Evolutionary conservation across 2,113 vertebrate genomes (phyloP), one percentile per base, ranked within the genome.

Genomic region (Corydoras maculifer): DNA sequence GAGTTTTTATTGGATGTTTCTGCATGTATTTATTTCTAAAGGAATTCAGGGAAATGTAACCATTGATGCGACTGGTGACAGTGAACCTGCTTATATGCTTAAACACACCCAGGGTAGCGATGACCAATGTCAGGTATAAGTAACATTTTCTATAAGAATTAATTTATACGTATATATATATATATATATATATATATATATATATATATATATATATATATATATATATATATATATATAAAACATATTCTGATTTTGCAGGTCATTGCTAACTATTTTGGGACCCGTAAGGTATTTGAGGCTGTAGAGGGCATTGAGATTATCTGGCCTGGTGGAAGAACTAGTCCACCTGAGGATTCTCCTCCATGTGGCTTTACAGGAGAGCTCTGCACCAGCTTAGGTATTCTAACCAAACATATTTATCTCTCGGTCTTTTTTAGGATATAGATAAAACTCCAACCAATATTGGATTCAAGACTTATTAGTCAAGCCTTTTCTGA

Each of bases 11-110:
- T 12, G 32, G 18, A 67, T 49, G n/a, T 32, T 53, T 61, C 58
- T 61, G 3, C 35, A 8, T 63, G 54, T 15, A 51, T 3, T 51
- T 50, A 4, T 29, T 8, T 30, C 55, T 13, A 1, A 30, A 80
- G 80, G 80, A 18, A 77, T 83, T 54, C 82, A 80, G 68, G 80
- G 82, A 67, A 77, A 81, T 5, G 82, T 83, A 31, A 83, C 75
- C 5, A 80, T 83, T 12, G 80, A 83, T 62, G 55, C 68, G 15
- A 79, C 63, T n/a, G 78, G 82, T 62, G 82, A 83, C 60, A 62
- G 80, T 50, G 76, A 81, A 60, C 71, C 75, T 9, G 72, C 74
- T 48, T 81, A 80, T 43, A 83, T 80, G 78, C 73, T 80, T 65
- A 69, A 74, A 30, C 79, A 83, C 43, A n/a, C 65, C 35, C 78